Evolutionary conservation across 2,888 invertebrate species (phyloP), one percentile per base, ranked within the genome.

Genomic region (Branchipolynoe longqiensis): DNA sequence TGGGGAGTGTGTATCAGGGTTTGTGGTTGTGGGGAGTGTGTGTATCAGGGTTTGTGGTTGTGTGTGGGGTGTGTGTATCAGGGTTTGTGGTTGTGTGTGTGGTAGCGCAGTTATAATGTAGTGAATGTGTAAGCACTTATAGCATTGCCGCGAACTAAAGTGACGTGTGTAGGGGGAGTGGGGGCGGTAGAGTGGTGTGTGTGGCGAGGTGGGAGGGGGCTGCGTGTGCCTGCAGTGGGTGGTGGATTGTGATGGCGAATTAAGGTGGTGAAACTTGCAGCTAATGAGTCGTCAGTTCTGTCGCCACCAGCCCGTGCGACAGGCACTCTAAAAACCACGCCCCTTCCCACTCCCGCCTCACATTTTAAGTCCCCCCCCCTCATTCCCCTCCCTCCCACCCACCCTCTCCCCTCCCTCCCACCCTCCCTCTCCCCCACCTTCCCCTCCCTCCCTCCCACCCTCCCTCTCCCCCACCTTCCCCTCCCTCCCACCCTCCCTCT

Each of bases 281-380:
- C 31, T 62, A 62, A 62, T 62, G 62, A 62, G 28, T 62, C 62
- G 62, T 62, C 62, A 62, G 31, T 62, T 62, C 31, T 14, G 31
- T 31, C 62, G 62, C 14, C 62, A 62, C 62, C 14, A 62, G 62
- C 1, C 62, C 62, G 31, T 62, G 62, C 31, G 62, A 62, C 62
- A 62, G 25, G 62, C 62, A 62, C 62, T 62, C 62, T 31, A n/a
- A 62, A 62, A n/a, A 14, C 62, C 8, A 28, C 62, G n/a, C 28
- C 6, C 28, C 62, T 31, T 2, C 25, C 18, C 18, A 12, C 48
- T 48, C 8, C 18, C 56, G n/a, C 56, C 22, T 25, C 56, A 3
- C 3, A n/a, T 25, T 6, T 25, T 4, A 14, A 14, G 4, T 25
- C 59, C 14, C 28, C 25, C 25, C 31, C 62, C 25, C 28, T 8